Conservation (phyloP, 2,888 invertebrate species). For the Philonicus albiceps region DNA sequence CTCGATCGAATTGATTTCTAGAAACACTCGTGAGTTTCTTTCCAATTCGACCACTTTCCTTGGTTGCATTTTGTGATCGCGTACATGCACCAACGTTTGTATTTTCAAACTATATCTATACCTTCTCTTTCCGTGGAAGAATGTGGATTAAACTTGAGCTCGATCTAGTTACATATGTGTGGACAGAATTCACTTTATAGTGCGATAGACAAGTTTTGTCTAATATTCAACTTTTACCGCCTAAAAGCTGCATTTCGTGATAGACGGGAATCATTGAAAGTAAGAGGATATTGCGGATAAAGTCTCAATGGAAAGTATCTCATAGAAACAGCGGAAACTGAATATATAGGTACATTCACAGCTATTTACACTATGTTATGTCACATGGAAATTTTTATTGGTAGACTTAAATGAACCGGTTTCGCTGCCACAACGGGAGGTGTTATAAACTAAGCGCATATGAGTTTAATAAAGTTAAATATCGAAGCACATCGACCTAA, state of each 20-base stretch:
- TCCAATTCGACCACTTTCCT: slow-evolving; percentile 21
- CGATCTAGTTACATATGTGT: not conserved
- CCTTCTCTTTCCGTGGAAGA: not conserved
- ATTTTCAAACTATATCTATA: not conserved
- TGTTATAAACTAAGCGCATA: not conserved
- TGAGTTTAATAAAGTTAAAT: not conserved
- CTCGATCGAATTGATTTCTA: not conserved
- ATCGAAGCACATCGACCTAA: not conserved
- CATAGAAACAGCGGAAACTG: not conserved
- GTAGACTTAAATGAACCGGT: not conserved
- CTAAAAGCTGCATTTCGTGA: not conserved
- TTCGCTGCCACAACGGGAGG: not conserved
- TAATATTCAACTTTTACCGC: not conserved
- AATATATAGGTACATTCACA: not conserved
- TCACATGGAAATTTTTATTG: not conserved
- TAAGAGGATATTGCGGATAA: not conserved
- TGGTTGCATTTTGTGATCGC: not conserved
- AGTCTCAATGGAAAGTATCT: not conserved
- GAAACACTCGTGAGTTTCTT: slow-evolving; percentile 9
- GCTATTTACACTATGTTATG: not conserved
- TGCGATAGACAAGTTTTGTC: not conserved
- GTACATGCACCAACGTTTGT: not conserved
- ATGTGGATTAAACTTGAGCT: slow-evolving; percentile 5
- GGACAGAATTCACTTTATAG: not conserved
- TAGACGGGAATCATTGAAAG: not conserved